These are phyloP conservation scores for Conopomorpha cramerella DNA, from an alignment of 1,140 invertebrate species.

Conservation along the genomic window DNA sequence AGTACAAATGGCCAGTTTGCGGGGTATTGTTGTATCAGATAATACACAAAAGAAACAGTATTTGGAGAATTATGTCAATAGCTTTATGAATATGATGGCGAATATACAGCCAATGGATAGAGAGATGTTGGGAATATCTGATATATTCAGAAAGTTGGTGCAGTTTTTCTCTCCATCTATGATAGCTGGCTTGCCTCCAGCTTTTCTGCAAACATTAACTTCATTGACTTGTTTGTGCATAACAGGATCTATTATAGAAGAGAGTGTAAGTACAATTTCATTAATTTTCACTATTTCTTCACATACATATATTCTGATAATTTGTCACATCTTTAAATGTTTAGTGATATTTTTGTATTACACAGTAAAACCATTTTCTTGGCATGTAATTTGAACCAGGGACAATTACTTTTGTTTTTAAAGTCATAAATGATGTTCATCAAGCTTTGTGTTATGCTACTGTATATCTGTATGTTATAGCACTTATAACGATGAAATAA, in stretches of 20 bases:
- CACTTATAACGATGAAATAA: no score
- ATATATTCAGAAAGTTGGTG: conserved; percentile 67
- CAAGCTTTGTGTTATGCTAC: no score
- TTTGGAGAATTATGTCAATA: conserved; percentile 71
- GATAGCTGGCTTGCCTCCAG: conserved; percentile 41
- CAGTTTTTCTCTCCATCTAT: conserved; percentile 68
- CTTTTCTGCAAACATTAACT: conserved; percentile 69
- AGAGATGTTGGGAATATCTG: conserved; percentile 69
- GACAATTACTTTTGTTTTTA: no score
- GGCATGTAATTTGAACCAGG: no score
- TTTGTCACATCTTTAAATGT: no score
- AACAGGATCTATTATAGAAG: conserved; percentile 74
- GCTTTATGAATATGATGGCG: conserved; percentile 70
- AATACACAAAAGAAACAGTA: conserved; percentile 70
- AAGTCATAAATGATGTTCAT: no score
- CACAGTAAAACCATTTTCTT: no score
- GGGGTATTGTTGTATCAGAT: conserved; percentile 68
- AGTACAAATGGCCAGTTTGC: conserved; percentile 75
- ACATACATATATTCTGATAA: no score
- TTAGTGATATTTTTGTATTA: no score
- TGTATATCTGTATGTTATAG: no score
- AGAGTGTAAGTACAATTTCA: conserved; percentile 63
- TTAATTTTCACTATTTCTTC: conserved; percentile 5
- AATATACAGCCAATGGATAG: conserved; percentile 67
- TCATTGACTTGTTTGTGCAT: conserved; percentile 76